phyloP scores from a whole-genome alignment of 2,888 invertebrate genomes.

The Mylabris sibirica region DNA sequence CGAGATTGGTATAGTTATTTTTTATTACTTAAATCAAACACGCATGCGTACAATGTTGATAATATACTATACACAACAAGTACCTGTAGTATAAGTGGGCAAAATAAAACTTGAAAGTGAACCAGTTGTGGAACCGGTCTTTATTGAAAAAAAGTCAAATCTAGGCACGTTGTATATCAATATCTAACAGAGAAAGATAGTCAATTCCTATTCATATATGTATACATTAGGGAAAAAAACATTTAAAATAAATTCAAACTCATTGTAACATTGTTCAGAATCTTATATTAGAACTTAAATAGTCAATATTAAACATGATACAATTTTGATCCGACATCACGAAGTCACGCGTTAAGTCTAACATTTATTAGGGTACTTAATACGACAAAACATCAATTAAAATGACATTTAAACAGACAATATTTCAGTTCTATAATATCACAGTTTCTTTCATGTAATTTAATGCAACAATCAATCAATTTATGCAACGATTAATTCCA shows the following conservation, averaged over 20 bases:
- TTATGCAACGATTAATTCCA: neutral
- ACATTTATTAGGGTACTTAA: neutral
- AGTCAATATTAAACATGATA: neutral
- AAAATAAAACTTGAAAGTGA: slow-evolving; percentile 46
- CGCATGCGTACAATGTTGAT: slow-evolving; percentile 27
- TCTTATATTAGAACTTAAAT: slow-evolving; percentile 14
- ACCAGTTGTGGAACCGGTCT: slow-evolving; percentile 51
- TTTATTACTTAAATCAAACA: slow-evolving; percentile 1
- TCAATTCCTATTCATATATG: slow-evolving; percentile 24
- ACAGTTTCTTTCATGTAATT: neutral
- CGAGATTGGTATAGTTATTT: neutral
- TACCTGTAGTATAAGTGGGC: slow-evolving; percentile 34
- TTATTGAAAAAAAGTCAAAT: slow-evolving; percentile 29
- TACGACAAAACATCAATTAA: neutral
- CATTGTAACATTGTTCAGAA: slow-evolving; percentile 17
- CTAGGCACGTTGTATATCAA: slow-evolving; percentile 41
- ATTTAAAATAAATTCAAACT: slow-evolving; percentile 23
- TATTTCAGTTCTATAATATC: neutral
- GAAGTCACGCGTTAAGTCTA: neutral
- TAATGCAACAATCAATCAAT: neutral
- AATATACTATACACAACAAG: slow-evolving; percentile 25
- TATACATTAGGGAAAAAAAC: slow-evolving; percentile 13
- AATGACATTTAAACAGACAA: neutral
- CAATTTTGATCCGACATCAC: neutral
- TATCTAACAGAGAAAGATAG: slow-evolving; percentile 26